Evolutionary conservation across 1,140 invertebrate genomes (phyloP).

Genomic region (Drosophila eugracilis): DNA sequence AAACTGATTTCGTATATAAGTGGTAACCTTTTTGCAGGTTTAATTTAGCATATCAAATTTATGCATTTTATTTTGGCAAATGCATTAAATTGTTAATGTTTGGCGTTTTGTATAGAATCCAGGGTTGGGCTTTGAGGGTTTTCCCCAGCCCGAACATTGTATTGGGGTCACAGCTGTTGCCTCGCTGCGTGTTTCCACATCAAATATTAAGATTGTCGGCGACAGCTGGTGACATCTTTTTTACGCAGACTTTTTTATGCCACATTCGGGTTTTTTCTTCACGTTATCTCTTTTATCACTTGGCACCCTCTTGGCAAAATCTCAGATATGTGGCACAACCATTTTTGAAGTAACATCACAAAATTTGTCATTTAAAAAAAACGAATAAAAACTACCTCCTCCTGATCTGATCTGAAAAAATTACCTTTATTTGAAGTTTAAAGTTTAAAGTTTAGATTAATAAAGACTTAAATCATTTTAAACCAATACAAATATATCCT

Average conservation of each 20-base stretch:
- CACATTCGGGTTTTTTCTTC: constrained; percentile 26
- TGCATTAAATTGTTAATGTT: constrained; percentile 63
- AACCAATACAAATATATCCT: no score
- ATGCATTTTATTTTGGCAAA: constrained; percentile 58
- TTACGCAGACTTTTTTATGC: constrained; percentile 42
- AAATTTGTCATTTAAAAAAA: no score
- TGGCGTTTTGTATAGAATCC: constrained; percentile 18
- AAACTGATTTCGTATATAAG: constrained; percentile 65
- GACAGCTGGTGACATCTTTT: constrained; percentile 70
- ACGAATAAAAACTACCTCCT: no score
- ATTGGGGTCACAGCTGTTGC: constrained; percentile 56
- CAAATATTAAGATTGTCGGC: constrained; percentile 78
- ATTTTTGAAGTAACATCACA: neutral
- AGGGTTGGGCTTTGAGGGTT: constrained; percentile 14
- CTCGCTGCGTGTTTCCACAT: constrained; percentile 60
- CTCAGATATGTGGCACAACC: neutral
- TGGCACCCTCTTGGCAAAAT: constrained; percentile 32
- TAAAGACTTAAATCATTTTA: no score
- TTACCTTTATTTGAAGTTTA: no score
- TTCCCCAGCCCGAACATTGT: neutral
- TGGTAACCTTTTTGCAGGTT: constrained; percentile 38
- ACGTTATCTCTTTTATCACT: constrained; percentile 22
- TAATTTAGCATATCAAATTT: constrained; percentile 63
- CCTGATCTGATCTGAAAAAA: no score
- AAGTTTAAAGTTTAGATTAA: no score